Base-by-base conservation (phyloP, 2,113 vertebrate genomes). In the Peucedramus taeniatus region DNA sequence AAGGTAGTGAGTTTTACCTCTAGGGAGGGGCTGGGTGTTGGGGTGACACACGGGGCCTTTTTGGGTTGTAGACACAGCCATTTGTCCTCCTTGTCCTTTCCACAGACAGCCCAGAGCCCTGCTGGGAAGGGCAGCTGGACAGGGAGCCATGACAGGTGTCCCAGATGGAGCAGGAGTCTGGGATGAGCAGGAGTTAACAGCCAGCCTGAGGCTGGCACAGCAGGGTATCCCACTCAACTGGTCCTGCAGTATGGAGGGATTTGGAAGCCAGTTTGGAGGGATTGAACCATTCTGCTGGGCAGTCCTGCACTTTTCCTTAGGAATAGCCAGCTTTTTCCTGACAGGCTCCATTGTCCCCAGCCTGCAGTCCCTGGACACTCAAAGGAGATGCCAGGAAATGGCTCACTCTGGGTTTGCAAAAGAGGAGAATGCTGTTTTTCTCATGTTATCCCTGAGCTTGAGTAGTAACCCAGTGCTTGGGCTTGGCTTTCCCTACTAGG, bases 1-100 rank as follows among this genome's bases (percentile, higher is more conserved):
- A 94, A 99, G 99, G 99, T 99, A 96, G n/a, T n/a, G 75, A 64
- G 11, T 45, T 81, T 42, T 22, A 63, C 75, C 19, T 31, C 6
- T 7, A 6, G 11, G 30, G 40, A 51, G 31, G 54, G 69, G 26
- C 54, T 78, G 68, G n/a, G 7, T 31, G 5, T 9, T 47, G n/a
- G 30, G n/a, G 3, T 76, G 35, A 71, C 35, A 72, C 54, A 50
- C 0, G 2, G 13, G 13, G 10, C 33, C 39, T 51, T 69, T 33
- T 37, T 20, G 22, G 56, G 33, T n/a, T 57, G 30, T 37, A 74
- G 71, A 27, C 15, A 12, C 49, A 53, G 35, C 33, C 9, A 6
- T 66, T 78, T 77, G 31, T 65, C 15, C 35, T 87, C 47, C 28
- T 80, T 72, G 80, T 80, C 65, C 65, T 84, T 90, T 57, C 21